A percentile compares a stretch with the other conserved stretches of the same genome.
Conservation (phyloP, 2,113 vertebrate species). For the Mellivora capensis region DNA sequence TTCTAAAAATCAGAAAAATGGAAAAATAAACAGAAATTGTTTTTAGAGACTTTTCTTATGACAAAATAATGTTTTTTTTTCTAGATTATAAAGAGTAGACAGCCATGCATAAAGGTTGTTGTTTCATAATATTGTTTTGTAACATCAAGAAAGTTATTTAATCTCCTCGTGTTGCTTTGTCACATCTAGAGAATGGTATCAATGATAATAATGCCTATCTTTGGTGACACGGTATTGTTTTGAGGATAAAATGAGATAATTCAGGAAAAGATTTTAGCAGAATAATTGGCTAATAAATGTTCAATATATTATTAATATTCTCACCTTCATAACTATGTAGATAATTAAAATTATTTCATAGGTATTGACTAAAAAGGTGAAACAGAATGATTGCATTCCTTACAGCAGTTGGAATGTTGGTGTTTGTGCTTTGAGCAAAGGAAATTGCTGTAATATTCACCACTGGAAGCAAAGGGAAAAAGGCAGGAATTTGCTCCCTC, state of each 20-base stretch:
- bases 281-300: neutral
- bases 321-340: neutral
- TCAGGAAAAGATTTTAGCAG: neutral
- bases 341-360: neutral
- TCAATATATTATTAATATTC: neutral
- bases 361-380: neutral
- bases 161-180: neutral
- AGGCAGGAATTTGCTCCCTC: neutral
- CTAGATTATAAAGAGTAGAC: neutral
- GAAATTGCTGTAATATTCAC: neutral
- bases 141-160: neutral
- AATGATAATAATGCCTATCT: neutral
- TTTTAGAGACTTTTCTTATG: neutral
- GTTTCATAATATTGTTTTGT: neutral
- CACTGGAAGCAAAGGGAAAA: neutral
- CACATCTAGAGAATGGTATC: neutral
- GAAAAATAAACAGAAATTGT: neutral
- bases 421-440: neutral
- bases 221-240: neutral
- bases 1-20: slow-evolving; percentile 14
- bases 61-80: neutral
- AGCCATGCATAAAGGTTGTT: neutral
- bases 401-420: neutral
- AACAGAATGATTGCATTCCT: neutral
- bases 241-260: neutral